A percentile compares a stretch with the other conserved stretches of the same genome.
phyloP scores from a whole-genome alignment of 2,113 vertebrate species.

The Chaetodon auriga region DNA sequence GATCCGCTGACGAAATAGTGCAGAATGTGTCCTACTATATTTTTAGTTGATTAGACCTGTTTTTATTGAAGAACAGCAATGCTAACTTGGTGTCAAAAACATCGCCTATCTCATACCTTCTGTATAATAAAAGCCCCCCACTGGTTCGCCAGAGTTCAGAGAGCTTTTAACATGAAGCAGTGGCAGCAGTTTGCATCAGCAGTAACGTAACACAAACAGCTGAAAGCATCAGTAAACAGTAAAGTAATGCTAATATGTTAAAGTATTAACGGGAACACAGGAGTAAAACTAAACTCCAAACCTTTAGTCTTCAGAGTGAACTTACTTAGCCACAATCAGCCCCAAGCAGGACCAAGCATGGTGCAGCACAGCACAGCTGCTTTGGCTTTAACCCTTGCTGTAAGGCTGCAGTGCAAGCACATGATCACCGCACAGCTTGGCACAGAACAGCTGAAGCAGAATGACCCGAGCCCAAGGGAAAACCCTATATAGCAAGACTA shows the following conservation, averaged over 20 bases:
- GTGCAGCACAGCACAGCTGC: background rate
- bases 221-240: no score
- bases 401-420: background rate
- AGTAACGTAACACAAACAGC: no score
- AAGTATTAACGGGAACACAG: background rate
- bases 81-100: no score
- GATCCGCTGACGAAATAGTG: background rate
- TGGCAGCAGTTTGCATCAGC: background rate
- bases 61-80: background rate
- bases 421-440: background rate
- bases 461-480: background rate
- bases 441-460: background rate
- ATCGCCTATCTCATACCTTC: background rate
- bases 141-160: background rate
- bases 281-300: background rate
- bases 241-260: background rate
- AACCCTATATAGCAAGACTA: background rate
- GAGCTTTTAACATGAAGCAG: background rate
- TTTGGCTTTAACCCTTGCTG: no score
- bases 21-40: background rate
- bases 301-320: background rate
- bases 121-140: background rate
- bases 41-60: background rate
- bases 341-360: background rate
- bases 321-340: background rate